Conservation (phyloP, 2,888 invertebrate genomes). For the Rhagophthalmus giganteus region DNA sequence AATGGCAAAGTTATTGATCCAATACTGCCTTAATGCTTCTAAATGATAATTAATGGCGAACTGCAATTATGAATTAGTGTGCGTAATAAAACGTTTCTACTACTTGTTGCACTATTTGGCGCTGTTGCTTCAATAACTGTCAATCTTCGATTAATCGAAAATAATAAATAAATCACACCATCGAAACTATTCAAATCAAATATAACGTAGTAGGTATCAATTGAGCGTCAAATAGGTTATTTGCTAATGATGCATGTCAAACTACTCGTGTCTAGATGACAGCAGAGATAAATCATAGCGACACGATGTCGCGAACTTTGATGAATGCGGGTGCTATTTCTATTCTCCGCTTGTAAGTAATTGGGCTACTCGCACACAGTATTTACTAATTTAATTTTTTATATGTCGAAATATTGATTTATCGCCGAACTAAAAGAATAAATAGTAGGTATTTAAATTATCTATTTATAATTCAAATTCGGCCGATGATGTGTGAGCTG, state of each 20-base stretch:
- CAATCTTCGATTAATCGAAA: constrained; percentile 41
- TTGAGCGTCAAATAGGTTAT: constrained; percentile 49
- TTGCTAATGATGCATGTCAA: constrained; percentile 50
- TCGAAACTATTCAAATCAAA: constrained; percentile 39
- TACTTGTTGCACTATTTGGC: constrained; percentile 48
- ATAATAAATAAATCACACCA: constrained; percentile 41
- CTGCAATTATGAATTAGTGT: no score
- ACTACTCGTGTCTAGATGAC: constrained; percentile 46
- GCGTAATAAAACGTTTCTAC: constrained; percentile 6
- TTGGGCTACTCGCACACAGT: constrained; percentile 45
- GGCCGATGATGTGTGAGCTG: constrained; percentile 16
- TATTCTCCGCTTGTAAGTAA: constrained; percentile 34
- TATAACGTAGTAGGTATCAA: constrained; percentile 44
- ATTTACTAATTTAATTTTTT: no score
- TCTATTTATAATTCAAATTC: constrained; percentile 37
- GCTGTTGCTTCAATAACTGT: constrained; percentile 36
- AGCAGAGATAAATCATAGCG: constrained; percentile 47
- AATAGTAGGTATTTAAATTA: no score
- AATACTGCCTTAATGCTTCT: no score
- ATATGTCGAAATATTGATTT: neutral
- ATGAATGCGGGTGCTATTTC: constrained; percentile 43
- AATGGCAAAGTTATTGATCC: no score
- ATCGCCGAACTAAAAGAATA: neutral
- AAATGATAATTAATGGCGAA: no score
- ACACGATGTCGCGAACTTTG: constrained; percentile 44